A percentile compares a stretch with the other conserved stretches of the same genome.
These are phyloP conservation scores for Samia ricini DNA, from an alignment of 1,140 invertebrate species.

Conservation along the genomic window DNA sequence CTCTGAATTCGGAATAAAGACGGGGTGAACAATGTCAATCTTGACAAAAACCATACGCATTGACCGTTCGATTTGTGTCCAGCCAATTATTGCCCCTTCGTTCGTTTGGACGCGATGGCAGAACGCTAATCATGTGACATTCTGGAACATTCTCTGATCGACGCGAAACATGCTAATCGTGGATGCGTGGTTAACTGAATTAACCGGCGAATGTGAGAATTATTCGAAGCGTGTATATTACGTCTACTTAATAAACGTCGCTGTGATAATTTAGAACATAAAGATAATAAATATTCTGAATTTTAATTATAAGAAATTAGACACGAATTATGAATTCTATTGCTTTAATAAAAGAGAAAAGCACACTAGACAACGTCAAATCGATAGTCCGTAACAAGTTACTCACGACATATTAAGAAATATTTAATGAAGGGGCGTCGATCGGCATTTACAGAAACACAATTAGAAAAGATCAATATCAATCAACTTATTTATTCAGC, in stretches of 20 bases:
- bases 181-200: slow-evolving; percentile 8
- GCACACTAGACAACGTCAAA: neutral
- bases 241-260: no score
- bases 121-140: slow-evolving; percentile 39
- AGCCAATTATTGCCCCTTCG: slow-evolving; percentile 25
- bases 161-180: slow-evolving; percentile 28
- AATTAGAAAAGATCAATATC: slow-evolving; percentile 73
- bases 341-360: slow-evolving; percentile 1
- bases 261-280: slow-evolving; percentile 47
- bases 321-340: neutral
- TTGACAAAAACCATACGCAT: slow-evolving; percentile 16
- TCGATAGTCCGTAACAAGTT: slow-evolving; percentile 44
- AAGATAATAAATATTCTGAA: no score
- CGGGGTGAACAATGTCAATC: neutral
- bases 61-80: slow-evolving; percentile 13
- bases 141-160: slow-evolving; percentile 30
- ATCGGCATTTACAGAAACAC: slow-evolving; percentile 50
- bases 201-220: slow-evolving; percentile 28
- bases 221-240: slow-evolving; percentile 42
- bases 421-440: slow-evolving; percentile 62
- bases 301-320: no score
- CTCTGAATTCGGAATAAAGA: neutral
- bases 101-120: neutral
- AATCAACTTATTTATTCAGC: slow-evolving; percentile 53
- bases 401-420: slow-evolving; percentile 60